Evolutionary conservation across 2,797 vertebrate species (phyloP).

Genomic region (Pangasius djambal): DNA sequence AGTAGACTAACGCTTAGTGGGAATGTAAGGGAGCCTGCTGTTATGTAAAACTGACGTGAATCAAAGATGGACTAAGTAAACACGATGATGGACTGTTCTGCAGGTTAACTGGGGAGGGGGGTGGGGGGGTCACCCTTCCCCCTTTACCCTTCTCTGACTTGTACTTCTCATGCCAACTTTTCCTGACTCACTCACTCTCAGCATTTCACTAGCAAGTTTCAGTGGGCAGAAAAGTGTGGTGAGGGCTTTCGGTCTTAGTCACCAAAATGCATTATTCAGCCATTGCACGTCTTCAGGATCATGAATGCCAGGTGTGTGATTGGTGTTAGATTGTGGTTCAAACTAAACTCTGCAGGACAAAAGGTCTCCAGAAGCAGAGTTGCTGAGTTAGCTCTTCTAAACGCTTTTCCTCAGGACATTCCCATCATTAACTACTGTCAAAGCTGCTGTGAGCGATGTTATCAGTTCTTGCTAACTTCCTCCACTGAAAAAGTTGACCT

Average conservation of each 20-base stretch:
- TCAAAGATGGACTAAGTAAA: constrained; percentile 9
- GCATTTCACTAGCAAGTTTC: not conserved
- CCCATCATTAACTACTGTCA: not conserved
- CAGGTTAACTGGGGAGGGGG: not conserved
- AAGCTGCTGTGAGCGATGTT: not conserved
- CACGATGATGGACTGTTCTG: not conserved
- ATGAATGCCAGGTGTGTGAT: not conserved
- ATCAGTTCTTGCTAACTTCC: constrained; percentile 10
- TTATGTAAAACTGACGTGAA: constrained; percentile 16
- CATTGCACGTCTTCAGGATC: not conserved
- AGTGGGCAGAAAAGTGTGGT: constrained; percentile 12
- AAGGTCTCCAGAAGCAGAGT: not conserved
- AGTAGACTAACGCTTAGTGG: not conserved
- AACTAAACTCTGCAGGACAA: not conserved
- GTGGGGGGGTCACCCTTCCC: not conserved
- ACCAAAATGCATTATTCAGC: not conserved
- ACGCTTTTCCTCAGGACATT: constrained; percentile 17
- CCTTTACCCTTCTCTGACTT: constrained; percentile 16
- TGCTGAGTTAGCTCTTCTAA: not conserved
- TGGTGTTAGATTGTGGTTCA: not conserved
- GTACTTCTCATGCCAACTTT: constrained; percentile 11
- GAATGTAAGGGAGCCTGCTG: not conserved
- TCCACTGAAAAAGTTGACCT: not conserved
- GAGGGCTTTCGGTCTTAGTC: not conserved
- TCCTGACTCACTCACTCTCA: constrained; percentile 24